phyloP scores from a whole-genome alignment of 2,113 vertebrate species.

The Bubalus kerabau region DNA sequence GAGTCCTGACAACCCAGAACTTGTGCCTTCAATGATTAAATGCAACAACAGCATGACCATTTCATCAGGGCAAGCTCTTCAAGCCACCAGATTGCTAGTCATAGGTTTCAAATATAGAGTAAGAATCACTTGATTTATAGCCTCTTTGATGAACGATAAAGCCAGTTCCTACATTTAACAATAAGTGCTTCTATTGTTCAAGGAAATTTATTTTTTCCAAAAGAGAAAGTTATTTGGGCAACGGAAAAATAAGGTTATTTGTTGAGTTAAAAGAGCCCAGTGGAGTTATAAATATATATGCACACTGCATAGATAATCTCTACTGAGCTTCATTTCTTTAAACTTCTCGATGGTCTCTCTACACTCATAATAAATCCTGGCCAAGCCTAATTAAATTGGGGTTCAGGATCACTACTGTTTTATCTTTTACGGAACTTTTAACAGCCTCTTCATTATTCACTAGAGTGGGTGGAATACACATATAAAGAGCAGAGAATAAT shows the following conservation, averaged over 20 bases:
- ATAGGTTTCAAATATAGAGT: not conserved
- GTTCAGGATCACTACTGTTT: conserved; percentile 51
- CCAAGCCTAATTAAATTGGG: conserved; percentile 62
- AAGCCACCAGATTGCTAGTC: not conserved
- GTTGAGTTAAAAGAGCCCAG: conserved; percentile 38
- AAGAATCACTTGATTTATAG: conserved; percentile 40
- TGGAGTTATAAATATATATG: conserved; percentile 60
- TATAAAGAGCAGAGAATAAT: conserved; percentile 42
- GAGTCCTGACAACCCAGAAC: not conserved
- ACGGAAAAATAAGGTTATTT: conserved; percentile 56
- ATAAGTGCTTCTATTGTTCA: conserved; percentile 41
- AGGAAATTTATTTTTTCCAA: conserved; percentile 46
- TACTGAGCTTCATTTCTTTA: conserved; percentile 22
- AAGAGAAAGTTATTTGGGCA: conserved; percentile 40
- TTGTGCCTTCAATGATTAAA: not conserved
- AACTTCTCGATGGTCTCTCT: not conserved
- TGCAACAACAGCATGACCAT: accelerated
- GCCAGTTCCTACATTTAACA: conserved; percentile 22
- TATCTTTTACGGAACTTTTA: conserved; percentile 55
- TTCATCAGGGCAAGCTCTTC: not conserved
- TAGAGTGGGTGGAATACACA: conserved; percentile 18
- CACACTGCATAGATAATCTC: conserved; percentile 51
- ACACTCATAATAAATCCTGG: conserved; percentile 45
- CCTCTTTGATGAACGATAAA: not conserved
- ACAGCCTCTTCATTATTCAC: conserved; percentile 55